Conservation (phyloP, 2,888 invertebrate species). For the Asteroscopus sphinx region DNA sequence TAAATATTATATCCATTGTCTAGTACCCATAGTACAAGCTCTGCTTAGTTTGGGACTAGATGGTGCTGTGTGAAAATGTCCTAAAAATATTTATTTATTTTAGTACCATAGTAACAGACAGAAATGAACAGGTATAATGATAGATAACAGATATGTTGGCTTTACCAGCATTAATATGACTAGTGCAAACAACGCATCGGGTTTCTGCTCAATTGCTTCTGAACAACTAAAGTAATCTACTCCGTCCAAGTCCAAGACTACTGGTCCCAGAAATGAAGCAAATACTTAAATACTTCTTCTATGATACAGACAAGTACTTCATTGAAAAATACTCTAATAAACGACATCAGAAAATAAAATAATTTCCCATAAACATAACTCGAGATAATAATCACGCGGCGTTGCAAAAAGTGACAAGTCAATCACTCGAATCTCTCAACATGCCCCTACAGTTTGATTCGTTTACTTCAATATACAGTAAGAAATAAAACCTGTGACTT, state of each 20-base stretch:
- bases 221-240: background rate
- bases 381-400: conserved; percentile 18
- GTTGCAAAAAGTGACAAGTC: conserved; percentile 12
- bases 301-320: background rate
- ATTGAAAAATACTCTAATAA: background rate
- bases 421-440: conserved; percentile 13
- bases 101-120: too few species aligned
- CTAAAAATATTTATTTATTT: too few species aligned
- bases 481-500: conserved; percentile 42
- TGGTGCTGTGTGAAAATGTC: too few species aligned
- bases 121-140: too few species aligned
- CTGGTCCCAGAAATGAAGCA: too few species aligned
- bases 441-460: conserved; percentile 22
- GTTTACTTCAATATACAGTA: conserved; percentile 37
- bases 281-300: background rate
- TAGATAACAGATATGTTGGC: too few species aligned
- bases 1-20: too few species aligned
- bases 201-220: background rate
- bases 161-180: too few species aligned
- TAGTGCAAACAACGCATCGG: too few species aligned
- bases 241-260: too few species aligned
- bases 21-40: too few species aligned
- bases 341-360: background rate
- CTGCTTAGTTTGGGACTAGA: too few species aligned
- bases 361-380: background rate